Conservation (phyloP, 2,888 invertebrate genomes). For the Rhogogaster chlorosoma region DNA sequence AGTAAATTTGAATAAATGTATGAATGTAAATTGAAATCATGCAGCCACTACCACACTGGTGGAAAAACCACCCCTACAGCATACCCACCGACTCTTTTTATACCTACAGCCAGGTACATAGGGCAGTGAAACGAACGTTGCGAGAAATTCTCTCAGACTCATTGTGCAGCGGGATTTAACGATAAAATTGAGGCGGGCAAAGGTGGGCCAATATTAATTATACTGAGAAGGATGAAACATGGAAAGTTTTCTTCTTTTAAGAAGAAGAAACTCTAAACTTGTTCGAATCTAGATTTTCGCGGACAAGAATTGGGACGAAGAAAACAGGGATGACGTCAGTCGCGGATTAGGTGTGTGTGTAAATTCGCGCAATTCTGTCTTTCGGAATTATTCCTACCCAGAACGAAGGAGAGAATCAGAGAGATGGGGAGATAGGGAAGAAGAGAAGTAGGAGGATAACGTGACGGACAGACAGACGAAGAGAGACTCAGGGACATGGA, state of each 20-base stretch:
- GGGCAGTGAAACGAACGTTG: not conserved
- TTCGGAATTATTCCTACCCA: not conserved
- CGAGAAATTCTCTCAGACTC: too few species aligned
- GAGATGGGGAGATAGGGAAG: slow-evolving; percentile 14
- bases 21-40: slow-evolving; percentile 31
- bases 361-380: not conserved
- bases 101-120: not conserved
- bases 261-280: too few species aligned
- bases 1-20: slow-evolving; percentile 29
- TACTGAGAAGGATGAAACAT: too few species aligned
- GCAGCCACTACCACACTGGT: not conserved
- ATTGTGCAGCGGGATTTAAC: too few species aligned
- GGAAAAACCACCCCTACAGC: not conserved
- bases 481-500: slow-evolving; percentile 52
- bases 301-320: not conserved
- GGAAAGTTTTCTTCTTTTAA: too few species aligned
- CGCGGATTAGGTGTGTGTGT: not conserved
- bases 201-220: too few species aligned
- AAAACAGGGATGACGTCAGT: not conserved
- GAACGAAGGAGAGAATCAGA: not conserved
- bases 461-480: slow-evolving; percentile 50
- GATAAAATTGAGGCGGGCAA: too few species aligned
- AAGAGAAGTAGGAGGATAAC: slow-evolving; percentile 52
- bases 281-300: too few species aligned
- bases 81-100: not conserved